Evolutionary conservation across 2,888 invertebrate species (phyloP).

Genomic region (Pteria penguin): DNA sequence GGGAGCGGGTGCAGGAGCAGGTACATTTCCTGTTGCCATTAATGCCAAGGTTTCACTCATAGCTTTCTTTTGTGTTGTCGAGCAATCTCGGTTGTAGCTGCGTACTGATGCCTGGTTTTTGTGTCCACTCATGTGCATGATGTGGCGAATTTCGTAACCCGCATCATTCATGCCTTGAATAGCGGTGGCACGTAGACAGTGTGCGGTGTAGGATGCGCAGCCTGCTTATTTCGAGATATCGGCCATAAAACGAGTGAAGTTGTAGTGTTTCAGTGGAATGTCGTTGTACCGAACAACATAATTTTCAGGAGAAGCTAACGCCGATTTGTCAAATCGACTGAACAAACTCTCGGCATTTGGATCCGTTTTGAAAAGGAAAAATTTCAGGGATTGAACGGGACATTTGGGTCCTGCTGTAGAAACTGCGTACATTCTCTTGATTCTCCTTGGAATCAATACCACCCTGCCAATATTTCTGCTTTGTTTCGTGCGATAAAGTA

Average conservation of each 20-base stretch:
- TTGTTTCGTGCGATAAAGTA: constrained; percentile 13
- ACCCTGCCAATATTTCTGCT: constrained; percentile 6
- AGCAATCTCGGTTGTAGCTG: constrained; percentile 23
- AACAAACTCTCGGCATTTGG: constrained; percentile 4
- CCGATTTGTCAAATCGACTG: constrained; percentile 11
- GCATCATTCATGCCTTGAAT: constrained; percentile 24
- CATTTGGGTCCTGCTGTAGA: background rate
- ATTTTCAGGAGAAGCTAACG: background rate
- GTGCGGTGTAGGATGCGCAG: constrained; percentile 12
- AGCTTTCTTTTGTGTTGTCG: constrained; percentile 4
- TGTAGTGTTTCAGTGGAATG: background rate
- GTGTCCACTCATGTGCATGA: constrained; percentile 8
- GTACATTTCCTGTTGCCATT: background rate
- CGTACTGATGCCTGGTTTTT: constrained; percentile 3
- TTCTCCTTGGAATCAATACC: constrained; percentile 21
- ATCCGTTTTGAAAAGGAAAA: constrained; percentile 28
- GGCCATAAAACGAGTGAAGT: constrained; percentile 10
- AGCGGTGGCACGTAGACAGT: constrained; percentile 10
- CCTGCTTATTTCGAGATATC: constrained; percentile 9
- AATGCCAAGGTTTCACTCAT: constrained; percentile 8
- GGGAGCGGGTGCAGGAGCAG: background rate
- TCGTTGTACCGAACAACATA: constrained; percentile 3
- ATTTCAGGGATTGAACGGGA: constrained; percentile 26
- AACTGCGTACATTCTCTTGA: constrained; percentile 27
- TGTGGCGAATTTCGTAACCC: constrained; percentile 13